Conservation (phyloP, 1,140 invertebrate genomes). For the Triops cancriformis region DNA sequence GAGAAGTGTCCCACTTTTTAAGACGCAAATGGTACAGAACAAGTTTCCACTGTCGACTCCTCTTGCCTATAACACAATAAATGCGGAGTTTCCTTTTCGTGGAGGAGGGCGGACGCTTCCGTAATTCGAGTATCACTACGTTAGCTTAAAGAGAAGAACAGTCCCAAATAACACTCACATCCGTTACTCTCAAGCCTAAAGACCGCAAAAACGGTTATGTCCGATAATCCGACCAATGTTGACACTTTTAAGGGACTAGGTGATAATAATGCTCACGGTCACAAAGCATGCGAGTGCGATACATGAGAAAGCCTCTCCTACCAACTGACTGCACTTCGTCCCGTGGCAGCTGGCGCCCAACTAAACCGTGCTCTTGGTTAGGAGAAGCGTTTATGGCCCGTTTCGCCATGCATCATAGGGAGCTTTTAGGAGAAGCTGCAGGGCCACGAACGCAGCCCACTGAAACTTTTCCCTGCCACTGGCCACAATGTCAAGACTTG, state of each 20-base stretch:
- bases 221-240: too few species aligned
- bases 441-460: background rate
- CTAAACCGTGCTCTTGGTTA: background rate
- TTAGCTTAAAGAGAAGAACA: background rate
- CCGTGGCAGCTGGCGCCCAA: background rate
- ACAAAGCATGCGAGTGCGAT: background rate
- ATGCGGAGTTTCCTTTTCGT: background rate
- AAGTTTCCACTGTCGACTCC: background rate
- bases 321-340: background rate
- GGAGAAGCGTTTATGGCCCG: background rate
- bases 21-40: background rate
- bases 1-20: background rate
- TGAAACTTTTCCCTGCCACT: background rate
- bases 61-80: background rate
- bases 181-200: background rate
- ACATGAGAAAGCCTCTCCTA: background rate
- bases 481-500: slow-evolving; percentile 1
- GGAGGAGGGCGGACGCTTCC: background rate
- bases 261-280: background rate
- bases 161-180: background rate
- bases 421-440: background rate
- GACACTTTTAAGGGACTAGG: too few species aligned
- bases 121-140: background rate
- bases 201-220: background rate
- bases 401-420: background rate